Base-by-base conservation (phyloP, 2,888 invertebrate species). In the Amiota mariae region DNA sequence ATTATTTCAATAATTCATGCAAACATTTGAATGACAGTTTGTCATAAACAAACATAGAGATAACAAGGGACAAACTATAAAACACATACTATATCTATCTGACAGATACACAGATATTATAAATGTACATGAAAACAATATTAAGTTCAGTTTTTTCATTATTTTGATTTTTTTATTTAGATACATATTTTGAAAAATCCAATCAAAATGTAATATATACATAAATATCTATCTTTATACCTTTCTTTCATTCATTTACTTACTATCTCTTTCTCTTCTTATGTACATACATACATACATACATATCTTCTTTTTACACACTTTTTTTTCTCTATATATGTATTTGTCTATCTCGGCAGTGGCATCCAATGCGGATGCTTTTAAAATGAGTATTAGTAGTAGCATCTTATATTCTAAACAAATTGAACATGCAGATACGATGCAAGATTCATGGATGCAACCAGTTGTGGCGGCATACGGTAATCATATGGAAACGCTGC, bases 401-500 rank as follows among this genome's bases (percentile, higher is more conserved):
- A 36, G 36, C 36, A 36, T 36, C 36, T 36, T 36, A 36, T 36
- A 36, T 36, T 36, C 74, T 81, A 24, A 49, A 49, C 67, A 49
- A 67, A 18, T 67, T 49, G 20, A 13, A n/a, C 15, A 20, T 18
- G 24, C 20, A 49, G 67, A 67, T 81, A 81, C 72, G 81, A 80
- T 70, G 81, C 80, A 70, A 78, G 84, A 84, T 79, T 86, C 89
- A 77, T 87, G 89, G 88, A 89, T 89, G 84, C 87, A 87, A 81
- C 88, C 88, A 77, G 87, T 89, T 80, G 87, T 89, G 81, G 88
- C 89, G 79, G 36, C 36, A 36, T 89, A 89, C 67, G 54, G 36
- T 36, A 36, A 36, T 36, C 36, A 68, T 82, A 85, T 89, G 89
- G 90, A 90, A 86, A 86, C 88, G 81, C 87, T 89, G 84, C 89